These are phyloP conservation scores for Pteruthius melanotis DNA, from an alignment of 2,113 vertebrate species.

Conservation along the genomic window DNA sequence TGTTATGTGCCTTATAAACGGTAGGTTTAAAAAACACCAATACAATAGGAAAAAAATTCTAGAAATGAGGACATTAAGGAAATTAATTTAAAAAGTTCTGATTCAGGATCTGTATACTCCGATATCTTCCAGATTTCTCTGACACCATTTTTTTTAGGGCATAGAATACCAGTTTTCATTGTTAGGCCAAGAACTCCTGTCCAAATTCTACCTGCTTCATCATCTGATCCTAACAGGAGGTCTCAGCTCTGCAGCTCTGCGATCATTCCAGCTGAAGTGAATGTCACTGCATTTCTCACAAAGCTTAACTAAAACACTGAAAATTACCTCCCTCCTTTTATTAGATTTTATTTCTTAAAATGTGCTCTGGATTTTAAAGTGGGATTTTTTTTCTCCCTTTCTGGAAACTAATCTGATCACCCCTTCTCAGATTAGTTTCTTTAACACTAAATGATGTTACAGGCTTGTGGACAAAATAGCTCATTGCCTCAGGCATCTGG, in stretches of 20 bases:
- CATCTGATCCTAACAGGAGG: neutral
- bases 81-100: neutral
- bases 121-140: neutral
- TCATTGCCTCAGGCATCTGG: neutral
- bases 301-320: neutral
- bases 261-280: neutral
- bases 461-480: neutral
- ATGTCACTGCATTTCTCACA: neutral
- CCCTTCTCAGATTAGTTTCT: neutral
- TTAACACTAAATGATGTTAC: neutral
- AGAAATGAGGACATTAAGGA: neutral
- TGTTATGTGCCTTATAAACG: neutral
- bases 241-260: neutral
- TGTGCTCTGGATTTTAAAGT: neutral
- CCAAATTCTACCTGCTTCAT: neutral
- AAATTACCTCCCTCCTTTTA: neutral
- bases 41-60: neutral
- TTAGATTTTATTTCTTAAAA: neutral
- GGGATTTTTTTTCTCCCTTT: neutral
- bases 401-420: neutral
- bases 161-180: neutral
- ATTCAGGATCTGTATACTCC: neutral
- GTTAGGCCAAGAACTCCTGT: neutral
- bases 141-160: neutral
- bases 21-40: neutral